These are phyloP conservation scores for Baryphthengus martii DNA, from an alignment of 2,113 vertebrate genomes.

Conservation along the genomic window DNA sequence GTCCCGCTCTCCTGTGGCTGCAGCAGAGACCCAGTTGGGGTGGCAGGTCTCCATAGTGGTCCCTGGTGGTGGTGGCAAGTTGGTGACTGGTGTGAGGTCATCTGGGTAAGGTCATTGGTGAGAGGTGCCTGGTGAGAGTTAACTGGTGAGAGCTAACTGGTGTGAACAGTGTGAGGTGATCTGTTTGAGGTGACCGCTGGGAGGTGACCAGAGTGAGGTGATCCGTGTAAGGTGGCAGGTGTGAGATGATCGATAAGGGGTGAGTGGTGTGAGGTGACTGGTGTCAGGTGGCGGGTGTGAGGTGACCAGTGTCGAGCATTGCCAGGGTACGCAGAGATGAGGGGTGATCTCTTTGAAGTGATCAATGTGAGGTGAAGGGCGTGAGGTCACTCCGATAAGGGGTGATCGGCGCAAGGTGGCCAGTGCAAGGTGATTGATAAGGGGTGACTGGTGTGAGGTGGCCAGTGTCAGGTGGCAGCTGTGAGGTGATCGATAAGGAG, in stretches of 20 bases:
- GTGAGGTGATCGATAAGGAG: background rate
- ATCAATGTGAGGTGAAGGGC: background rate
- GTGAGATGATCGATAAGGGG: background rate
- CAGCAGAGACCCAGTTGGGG: background rate
- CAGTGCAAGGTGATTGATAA: background rate
- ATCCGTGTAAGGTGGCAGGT: background rate
- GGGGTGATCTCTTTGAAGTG: background rate
- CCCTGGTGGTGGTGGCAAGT: background rate
- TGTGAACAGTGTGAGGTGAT: background rate
- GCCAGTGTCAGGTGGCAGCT: background rate
- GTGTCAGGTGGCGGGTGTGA: background rate
- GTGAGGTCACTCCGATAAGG: no score
- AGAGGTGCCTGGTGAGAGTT: background rate
- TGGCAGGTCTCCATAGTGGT: background rate
- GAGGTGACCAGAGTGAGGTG: background rate
- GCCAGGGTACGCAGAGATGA: no score
- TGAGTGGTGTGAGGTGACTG: background rate
- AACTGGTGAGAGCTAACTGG: background rate
- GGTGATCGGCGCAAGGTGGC: background rate
- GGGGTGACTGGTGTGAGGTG: background rate
- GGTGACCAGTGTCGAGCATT: background rate
- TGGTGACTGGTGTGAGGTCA: background rate
- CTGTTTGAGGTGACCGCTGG: background rate
- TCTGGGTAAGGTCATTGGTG: background rate
- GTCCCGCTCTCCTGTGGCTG: accelerated